Evolutionary conservation across 2,113 vertebrate genomes (phyloP), one percentile per base, ranked within the genome.

Genomic region (Chloropsis hardwickii): DNA sequence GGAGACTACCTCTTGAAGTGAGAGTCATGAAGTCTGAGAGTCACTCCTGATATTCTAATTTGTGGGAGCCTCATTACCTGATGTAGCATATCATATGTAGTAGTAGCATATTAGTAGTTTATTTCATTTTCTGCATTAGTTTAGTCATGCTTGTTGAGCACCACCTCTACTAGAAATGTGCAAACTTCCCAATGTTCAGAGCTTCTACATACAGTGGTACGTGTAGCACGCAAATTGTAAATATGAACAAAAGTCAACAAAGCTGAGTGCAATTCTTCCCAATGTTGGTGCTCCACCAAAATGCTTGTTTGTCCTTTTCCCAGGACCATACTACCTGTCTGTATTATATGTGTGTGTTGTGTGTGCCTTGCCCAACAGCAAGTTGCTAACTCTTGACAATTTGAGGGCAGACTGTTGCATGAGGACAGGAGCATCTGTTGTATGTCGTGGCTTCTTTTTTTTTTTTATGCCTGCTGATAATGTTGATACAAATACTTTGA

Each of bases 401-500:
- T 47, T 91, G 56, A 89, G 53, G 51, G 39, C 82, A 93, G 89
- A 67, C 65, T n/a, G n/a, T n/a, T n/a, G n/a, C n/a, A n/a, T n/a
- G n/a, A n/a, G n/a, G n/a, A 86, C 74, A 90, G 31, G 27, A 78
- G 48, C n/a, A 93, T 96, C 90, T 96, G 94, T 64, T 96, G 62
- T 70, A 70, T 91, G 84, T 96, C 3, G 1, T 9, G 16, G 21
- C 6, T 29, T 80, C 39, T 27, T 60, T 48, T 79, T 50, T 22
- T 48, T 51, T 10, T 40, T 16, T 6, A 62, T 73, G 78, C 64
- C 84, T 84, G 65, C 78, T 86, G 79, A 89, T 96, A 96, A 90
- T 81, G 71, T 70, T 92, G 81, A 87, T 94, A 53, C 58, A 86
- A 88, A 84, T 85, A 92, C 94, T 96, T 97, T 97, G 90, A 97